Conservation (phyloP, 1,140 invertebrate species). For the Plectrocnemia conspersa region DNA sequence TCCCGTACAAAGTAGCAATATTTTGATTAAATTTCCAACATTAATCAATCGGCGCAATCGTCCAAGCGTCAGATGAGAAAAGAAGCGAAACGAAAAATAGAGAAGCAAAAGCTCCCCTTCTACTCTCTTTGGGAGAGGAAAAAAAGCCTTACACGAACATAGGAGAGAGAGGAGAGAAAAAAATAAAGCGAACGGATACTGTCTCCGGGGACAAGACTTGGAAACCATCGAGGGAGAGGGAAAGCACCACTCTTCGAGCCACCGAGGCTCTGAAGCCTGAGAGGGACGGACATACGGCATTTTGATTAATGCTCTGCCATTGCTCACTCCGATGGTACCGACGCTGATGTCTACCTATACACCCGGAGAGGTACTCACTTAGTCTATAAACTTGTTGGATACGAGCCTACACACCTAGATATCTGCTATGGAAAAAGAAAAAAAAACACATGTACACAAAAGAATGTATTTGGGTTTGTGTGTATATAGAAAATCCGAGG, state of each 20-base stretch:
- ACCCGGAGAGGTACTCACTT: slow-evolving; percentile 19
- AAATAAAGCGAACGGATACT: slow-evolving; percentile 26
- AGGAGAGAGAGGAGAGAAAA: neutral
- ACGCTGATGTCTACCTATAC: slow-evolving; percentile 22
- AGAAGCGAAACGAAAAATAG: slow-evolving; percentile 31
- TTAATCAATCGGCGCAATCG: slow-evolving; percentile 35
- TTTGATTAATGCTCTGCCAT: slow-evolving; percentile 54
- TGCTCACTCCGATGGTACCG: slow-evolving; percentile 41
- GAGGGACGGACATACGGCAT: slow-evolving; percentile 48
- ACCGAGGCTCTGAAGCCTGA: slow-evolving; percentile 38
- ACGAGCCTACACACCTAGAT: slow-evolving; percentile 8
- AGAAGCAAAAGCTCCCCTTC: slow-evolving; percentile 25
- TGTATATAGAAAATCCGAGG: slow-evolving; percentile 7
- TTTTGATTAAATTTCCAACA: slow-evolving; percentile 34
- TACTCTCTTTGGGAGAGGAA: too few species aligned
- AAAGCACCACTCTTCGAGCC: slow-evolving; percentile 6
- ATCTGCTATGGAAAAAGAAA: slow-evolving; percentile 15
- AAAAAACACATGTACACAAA: slow-evolving; percentile 16
- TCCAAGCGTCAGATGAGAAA: slow-evolving; percentile 27
- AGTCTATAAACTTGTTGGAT: slow-evolving; percentile 34
- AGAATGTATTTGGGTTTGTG: slow-evolving; percentile 1
- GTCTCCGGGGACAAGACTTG: slow-evolving; percentile 32
- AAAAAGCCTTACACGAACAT: slow-evolving; percentile 26
- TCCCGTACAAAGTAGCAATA: slow-evolving; percentile 23
- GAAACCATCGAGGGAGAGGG: slow-evolving; percentile 23